phyloP scores from a whole-genome alignment of 2,113 vertebrate species.

The Stomatorhinus ivindoensis region DNA sequence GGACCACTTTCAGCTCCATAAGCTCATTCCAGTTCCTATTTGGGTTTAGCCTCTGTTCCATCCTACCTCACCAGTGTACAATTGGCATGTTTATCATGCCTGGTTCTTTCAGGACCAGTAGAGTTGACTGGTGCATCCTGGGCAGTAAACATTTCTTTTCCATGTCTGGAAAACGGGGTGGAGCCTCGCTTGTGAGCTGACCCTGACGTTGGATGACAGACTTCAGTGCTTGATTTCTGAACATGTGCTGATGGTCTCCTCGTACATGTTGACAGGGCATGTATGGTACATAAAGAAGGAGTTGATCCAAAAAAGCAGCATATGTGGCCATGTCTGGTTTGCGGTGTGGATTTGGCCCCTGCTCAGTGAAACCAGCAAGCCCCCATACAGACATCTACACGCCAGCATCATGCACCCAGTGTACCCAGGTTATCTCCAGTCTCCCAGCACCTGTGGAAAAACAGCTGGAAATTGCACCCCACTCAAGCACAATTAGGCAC shows the following conservation, averaged over 20 bases:
- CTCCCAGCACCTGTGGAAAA: background rate
- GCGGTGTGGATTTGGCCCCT: background rate
- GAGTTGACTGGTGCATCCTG: background rate
- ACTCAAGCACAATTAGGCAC: background rate
- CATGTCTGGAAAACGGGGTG: background rate
- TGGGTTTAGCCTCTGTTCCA: background rate
- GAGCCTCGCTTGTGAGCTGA: background rate
- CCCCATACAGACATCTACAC: background rate
- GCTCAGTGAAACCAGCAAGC: background rate
- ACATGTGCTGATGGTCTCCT: background rate
- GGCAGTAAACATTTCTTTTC: background rate
- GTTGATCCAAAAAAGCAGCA: background rate
- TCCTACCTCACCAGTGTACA: background rate
- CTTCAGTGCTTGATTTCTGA: background rate
- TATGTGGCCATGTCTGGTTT: background rate
- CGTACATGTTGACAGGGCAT: background rate
- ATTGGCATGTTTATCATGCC: background rate
- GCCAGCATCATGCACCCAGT: background rate
- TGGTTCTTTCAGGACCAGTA: background rate
- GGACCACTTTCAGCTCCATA: background rate
- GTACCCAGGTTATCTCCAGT: background rate
- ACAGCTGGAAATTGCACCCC: background rate
- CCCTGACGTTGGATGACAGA: background rate
- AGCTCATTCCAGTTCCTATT: background rate
- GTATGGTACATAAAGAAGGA: background rate